Base-by-base conservation (phyloP, 2,888 invertebrate genomes). In the Chromoteleia sp. region DNA sequence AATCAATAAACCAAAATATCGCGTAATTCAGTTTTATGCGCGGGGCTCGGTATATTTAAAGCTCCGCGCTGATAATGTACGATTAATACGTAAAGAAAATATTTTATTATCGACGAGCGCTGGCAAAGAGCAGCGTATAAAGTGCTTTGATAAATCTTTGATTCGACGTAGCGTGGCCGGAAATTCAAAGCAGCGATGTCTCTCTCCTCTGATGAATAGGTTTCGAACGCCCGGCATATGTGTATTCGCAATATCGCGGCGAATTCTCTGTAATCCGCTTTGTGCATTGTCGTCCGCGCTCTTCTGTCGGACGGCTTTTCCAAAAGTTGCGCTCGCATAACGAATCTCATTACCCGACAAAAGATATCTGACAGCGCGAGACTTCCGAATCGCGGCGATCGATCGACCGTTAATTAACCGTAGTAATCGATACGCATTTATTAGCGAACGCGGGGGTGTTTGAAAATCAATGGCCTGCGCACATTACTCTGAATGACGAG, bases 101-200 rank as follows among this genome's bases (percentile, higher is more conserved):
- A 33, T 48, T 36, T 19, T 36, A 50, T 50, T 50, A 63, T 48
- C 30, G n/a, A n/a, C n/a, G n/a, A n/a, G n/a, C n/a, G 12, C 50
- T 21, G 63, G 33, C 21, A 33, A 36, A 50, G 63, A 50, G 43
- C 50, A 14, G 21, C 14, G 36, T 36, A 50, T 30, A 61, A 61
- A 61, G 39, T 58, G 61, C 73, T 61, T 61, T 74, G 45, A 65
- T 74, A 74, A 74, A 74, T 74, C 74, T 59, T 74, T 63, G 74
- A 74, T 74, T 63, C 25, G 54, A 56, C 36, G n/a, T 58, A 50
- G 33, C 58, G 39, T 25, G 29, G 70, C 52, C 63, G 63, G 63
- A 63, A 74, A 65, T 74, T 74, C 63, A 65, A 74, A 63, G 63
- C 59, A 63, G 39, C 54, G 17, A 43, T 63, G 25, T 33, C 15